Evolutionary conservation across 2,797 vertebrate species (phyloP).

Genomic region (Manis crassicaudata): DNA sequence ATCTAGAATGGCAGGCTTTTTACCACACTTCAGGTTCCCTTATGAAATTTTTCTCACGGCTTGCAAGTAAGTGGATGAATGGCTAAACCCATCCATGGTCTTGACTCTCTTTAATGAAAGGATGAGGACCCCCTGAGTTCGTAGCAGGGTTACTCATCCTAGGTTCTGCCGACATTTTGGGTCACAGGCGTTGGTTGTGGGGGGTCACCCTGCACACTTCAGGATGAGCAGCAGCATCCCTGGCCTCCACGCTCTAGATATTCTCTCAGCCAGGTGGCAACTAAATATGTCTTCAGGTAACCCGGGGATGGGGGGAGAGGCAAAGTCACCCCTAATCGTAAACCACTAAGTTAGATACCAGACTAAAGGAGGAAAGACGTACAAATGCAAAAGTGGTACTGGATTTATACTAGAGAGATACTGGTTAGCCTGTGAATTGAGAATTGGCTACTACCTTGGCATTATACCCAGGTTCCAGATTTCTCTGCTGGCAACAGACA

Average conservation of each 20-base stretch:
- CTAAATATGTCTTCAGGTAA: background rate
- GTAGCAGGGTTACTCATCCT: background rate
- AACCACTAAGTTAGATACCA: background rate
- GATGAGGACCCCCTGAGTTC: background rate
- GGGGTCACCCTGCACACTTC: background rate
- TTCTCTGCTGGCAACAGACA: background rate
- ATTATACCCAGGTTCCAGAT: background rate
- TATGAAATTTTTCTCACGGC: background rate
- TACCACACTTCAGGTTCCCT: background rate
- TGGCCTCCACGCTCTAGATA: background rate
- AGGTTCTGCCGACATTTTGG: background rate
- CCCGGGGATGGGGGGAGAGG: background rate
- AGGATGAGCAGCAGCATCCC: background rate
- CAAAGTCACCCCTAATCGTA: background rate
- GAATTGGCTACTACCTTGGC: background rate
- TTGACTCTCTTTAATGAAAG: background rate
- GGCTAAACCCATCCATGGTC: background rate
- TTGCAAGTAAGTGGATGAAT: background rate
- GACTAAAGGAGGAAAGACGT: background rate
- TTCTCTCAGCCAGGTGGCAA: background rate
- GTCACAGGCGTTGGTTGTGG: background rate
- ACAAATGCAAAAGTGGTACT: background rate
- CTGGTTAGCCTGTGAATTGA: background rate
- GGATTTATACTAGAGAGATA: background rate
- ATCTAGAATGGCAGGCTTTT: background rate